These are phyloP conservation scores for Lapara coniferarum DNA, from an alignment of 2,888 invertebrate genomes.

Conservation along the genomic window DNA sequence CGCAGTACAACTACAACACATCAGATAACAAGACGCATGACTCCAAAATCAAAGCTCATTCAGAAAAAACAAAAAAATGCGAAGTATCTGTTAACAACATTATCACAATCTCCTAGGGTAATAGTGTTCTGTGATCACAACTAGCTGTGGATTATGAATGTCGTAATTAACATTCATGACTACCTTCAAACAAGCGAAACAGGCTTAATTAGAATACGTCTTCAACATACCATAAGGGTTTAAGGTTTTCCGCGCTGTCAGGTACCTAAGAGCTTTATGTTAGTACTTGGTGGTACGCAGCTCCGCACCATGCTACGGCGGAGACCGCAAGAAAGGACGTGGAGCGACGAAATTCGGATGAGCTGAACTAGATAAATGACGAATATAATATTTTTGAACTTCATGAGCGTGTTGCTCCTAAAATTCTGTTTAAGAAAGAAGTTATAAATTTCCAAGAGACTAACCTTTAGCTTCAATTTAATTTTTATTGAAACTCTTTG, in stretches of 20 bases:
- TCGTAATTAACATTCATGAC: conserved; percentile 40
- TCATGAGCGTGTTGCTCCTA: too few relatives aligned
- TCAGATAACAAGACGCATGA: not conserved
- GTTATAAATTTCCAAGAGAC: too few relatives aligned
- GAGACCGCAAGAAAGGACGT: conserved; percentile 49
- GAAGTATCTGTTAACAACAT: conserved; percentile 1
- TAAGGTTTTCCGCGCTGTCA: conserved; percentile 63
- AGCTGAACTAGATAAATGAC: not conserved
- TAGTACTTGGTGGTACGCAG: conserved; percentile 49
- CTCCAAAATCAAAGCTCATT: not conserved
- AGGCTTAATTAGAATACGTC: conserved; percentile 27
- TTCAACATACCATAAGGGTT: conserved; percentile 48
- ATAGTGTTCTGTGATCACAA: too few relatives aligned
- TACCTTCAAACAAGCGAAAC: conserved; percentile 32
- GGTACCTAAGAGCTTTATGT: conserved; percentile 57
- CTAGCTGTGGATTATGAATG: conserved; percentile 35
- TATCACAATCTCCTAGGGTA: too few relatives aligned
- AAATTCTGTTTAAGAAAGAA: too few relatives aligned
- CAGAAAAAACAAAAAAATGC: not conserved
- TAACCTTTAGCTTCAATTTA: too few relatives aligned
- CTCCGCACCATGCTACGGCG: conserved; percentile 38
- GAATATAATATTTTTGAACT: too few relatives aligned
- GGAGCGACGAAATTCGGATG: conserved; percentile 43
- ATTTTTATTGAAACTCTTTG: too few relatives aligned
- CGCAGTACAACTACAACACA: too few relatives aligned